phyloP scores from a whole-genome alignment of 2,888 invertebrate species.

The Limnephilus lunatus region DNA sequence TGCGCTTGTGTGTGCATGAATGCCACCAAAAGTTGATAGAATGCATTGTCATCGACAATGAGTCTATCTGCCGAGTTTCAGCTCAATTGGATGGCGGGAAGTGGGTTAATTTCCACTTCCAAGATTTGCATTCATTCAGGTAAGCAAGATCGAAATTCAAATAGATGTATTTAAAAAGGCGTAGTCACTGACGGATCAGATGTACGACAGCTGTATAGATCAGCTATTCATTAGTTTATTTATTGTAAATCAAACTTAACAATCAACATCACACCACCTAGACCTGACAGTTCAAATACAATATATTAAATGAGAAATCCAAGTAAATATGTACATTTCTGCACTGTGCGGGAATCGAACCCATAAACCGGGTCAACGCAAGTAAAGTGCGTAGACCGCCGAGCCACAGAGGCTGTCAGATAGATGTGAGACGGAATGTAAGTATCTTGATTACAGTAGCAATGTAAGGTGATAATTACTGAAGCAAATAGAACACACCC shows the following conservation, averaged over 20 bases:
- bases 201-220: background rate
- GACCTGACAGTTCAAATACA: background rate
- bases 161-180: no score
- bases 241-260: background rate
- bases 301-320: background rate
- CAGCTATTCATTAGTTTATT: background rate
- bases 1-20: no score
- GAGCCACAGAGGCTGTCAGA: background rate
- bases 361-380: background rate
- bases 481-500: constrained; percentile 26
- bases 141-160: no score
- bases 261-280: background rate
- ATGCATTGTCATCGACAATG: no score
- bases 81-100: no score
- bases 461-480: constrained; percentile 16
- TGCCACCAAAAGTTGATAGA: no score
- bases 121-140: no score
- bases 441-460: constrained; percentile 21
- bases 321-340: background rate
- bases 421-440: background rate
- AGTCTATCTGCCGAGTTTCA: no score
- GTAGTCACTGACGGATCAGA: background rate
- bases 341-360: background rate
- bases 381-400: background rate
- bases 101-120: no score